Conservation (phyloP, 2,113 vertebrate genomes). For the Ailuropoda melanoleuca region DNA sequence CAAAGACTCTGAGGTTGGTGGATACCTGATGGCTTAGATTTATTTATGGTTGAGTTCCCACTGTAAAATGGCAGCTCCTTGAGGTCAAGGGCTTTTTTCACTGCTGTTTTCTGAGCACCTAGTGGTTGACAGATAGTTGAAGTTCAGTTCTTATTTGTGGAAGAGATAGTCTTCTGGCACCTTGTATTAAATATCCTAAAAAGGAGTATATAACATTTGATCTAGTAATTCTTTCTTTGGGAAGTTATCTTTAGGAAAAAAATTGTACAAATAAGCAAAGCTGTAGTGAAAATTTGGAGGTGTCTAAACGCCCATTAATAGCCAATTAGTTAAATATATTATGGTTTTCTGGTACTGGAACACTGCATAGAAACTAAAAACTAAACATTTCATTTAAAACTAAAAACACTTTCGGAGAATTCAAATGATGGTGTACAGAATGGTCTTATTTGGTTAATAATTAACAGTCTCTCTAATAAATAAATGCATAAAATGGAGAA, state of each 20-base stretch:
- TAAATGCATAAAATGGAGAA: background rate
- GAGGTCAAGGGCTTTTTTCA: background rate
- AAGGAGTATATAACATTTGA: background rate
- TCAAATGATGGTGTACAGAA: slow-evolving; percentile 26
- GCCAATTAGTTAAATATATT: background rate
- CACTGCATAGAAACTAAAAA: background rate
- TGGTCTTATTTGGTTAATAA: slow-evolving; percentile 6
- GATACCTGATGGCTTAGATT: background rate
- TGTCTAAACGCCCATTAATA: background rate
- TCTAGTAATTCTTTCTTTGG: slow-evolving; percentile 40
- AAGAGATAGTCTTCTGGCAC: background rate
- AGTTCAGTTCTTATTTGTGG: background rate
- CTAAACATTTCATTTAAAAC: background rate
- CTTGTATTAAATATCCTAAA: background rate
- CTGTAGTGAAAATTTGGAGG: background rate
- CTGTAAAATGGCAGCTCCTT: background rate
- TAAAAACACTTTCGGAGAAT: background rate
- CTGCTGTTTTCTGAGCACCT: background rate
- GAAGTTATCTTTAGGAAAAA: slow-evolving; percentile 12
- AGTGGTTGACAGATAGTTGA: background rate
- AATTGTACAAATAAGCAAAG: background rate
- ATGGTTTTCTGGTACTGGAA: background rate
- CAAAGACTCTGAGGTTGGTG: background rate
- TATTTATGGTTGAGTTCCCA: background rate
- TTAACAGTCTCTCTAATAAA: background rate